Conservation (phyloP, 2,113 vertebrate species). For the Semicossyphus pulcher region DNA sequence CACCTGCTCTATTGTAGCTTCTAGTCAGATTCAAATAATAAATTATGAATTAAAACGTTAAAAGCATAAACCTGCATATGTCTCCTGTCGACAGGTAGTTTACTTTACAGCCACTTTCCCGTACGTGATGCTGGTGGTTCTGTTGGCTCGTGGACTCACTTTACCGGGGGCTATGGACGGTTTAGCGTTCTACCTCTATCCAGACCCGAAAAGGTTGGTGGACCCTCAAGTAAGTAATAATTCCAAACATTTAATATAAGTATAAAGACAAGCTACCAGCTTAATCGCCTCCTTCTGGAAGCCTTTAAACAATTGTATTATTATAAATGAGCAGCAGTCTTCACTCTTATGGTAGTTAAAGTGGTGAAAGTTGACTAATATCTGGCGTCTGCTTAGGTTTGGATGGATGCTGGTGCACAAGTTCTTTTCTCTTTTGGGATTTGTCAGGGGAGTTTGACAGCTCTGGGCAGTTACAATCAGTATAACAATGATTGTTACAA, state of each 20-base stretch:
- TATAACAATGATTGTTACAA: constrained; percentile 80
- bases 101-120: constrained; percentile 96
- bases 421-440: constrained; percentile 82
- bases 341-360: not conserved
- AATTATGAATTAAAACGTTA: not conserved
- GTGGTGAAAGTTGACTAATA: not conserved
- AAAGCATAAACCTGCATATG: constrained; percentile 4
- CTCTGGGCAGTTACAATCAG: constrained; percentile 80
- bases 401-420: constrained; percentile 83
- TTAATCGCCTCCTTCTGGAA: not conserved
- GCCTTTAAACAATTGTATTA: not conserved
- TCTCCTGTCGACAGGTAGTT: constrained; percentile 84
- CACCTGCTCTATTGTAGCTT: not conserved
- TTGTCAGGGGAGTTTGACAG: constrained; percentile 77
- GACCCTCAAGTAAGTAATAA: constrained; percentile 89
- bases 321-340: not conserved
- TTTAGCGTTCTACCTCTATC: constrained; percentile 90
- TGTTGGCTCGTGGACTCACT: constrained; percentile 88
- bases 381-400: constrained; percentile 67
- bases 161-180: constrained; percentile 89
- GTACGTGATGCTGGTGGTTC: constrained; percentile 88
- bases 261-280: constrained; percentile 6
- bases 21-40: not conserved
- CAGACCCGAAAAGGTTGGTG: constrained; percentile 86
- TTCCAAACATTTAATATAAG: constrained; percentile 1